Evolutionary conservation across 2,797 vertebrate species (phyloP).

Genomic region (Spondyliosoma cantharus): DNA sequence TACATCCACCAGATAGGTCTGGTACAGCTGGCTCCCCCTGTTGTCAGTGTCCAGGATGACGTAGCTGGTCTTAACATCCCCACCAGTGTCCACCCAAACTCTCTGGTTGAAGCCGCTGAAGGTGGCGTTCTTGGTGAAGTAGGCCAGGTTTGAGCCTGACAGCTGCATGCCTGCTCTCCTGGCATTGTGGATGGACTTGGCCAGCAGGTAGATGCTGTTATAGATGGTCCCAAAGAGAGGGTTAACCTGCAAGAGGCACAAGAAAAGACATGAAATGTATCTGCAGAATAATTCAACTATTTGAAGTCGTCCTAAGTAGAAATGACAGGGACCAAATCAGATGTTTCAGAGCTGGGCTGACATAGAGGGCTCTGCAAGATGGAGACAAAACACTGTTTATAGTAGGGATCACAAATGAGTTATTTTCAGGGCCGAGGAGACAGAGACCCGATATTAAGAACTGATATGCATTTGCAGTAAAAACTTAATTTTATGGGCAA

Average conservation of each 20-base stretch:
- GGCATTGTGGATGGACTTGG: conserved; percentile 87
- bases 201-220: conserved; percentile 91
- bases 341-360: neutral
- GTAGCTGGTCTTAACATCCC: conserved; percentile 85
- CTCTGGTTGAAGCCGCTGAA: conserved; percentile 91
- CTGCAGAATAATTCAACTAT: neutral
- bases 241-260: conserved; percentile 84
- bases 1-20: conserved; percentile 87
- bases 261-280: conserved; percentile 37
- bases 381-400: neutral
- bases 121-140: conserved; percentile 87
- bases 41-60: conserved; percentile 90
- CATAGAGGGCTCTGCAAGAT: neutral
- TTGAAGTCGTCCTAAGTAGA: neutral
- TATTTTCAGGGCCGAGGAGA: no score
- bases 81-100: conserved; percentile 83
- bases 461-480: no score
- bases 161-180: conserved; percentile 80
- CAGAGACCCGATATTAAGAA: no score
- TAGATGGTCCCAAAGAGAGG: conserved; percentile 96
- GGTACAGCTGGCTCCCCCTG: conserved; percentile 83
- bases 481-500: no score
- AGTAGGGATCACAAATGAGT: no score
- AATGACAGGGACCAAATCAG: neutral
- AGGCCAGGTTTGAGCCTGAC: conserved; percentile 85